A percentile compares a stretch with the other conserved stretches of the same genome.
Conservation (phyloP, 2,113 vertebrate species). For the Himantopus leucocephalus region DNA sequence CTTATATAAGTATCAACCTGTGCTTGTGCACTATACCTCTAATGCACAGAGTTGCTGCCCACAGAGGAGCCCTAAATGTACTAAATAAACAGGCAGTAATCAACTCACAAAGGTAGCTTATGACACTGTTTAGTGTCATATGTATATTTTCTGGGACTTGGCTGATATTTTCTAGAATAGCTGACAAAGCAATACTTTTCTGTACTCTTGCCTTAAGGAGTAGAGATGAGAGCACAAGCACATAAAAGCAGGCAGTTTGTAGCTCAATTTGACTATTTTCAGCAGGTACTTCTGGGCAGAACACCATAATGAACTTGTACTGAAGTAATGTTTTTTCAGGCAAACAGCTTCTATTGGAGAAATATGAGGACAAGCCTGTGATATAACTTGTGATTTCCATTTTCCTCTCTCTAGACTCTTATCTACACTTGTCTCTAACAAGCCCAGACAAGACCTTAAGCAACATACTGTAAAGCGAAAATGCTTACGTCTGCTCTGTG, state of each 20-base stretch:
- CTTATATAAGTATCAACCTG: not conserved
- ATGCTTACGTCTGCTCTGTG: not conserved
- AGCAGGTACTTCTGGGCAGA: not conserved
- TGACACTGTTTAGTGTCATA: not conserved
- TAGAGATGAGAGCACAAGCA: not conserved
- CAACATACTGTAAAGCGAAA: not conserved
- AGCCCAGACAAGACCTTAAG: not conserved
- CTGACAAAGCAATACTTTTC: not conserved
- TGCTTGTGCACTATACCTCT: not conserved
- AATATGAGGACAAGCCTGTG: not conserved
- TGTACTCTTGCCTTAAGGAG: not conserved
- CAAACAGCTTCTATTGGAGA: not conserved
- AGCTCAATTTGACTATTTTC: not conserved
- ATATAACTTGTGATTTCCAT: not conserved
- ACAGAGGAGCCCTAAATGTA: not conserved
- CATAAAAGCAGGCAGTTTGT: not conserved
- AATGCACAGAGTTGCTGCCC: not conserved
- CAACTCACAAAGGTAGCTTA: not conserved
- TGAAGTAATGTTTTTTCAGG: not conserved
- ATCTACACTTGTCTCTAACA: not conserved
- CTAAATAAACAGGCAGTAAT: not conserved
- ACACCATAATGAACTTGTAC: not conserved
- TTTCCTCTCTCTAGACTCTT: not conserved
- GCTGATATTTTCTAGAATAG: not conserved
- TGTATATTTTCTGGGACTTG: not conserved